These are phyloP conservation scores for Conger conger DNA, from an alignment of 2,113 vertebrate genomes.

Conservation along the genomic window DNA sequence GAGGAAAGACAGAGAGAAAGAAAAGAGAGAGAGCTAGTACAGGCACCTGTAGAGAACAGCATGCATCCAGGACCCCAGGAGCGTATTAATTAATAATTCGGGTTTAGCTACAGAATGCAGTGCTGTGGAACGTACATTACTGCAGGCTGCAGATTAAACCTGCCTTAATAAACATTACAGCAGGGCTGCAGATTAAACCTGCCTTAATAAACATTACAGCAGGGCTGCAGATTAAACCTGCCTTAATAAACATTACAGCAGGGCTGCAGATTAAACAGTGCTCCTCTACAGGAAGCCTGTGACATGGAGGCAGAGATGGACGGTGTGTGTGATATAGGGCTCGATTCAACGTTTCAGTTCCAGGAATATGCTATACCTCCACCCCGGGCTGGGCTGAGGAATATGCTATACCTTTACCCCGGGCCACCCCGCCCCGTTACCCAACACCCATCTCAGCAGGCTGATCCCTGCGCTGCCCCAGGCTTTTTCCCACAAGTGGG, in stretches of 20 bases:
- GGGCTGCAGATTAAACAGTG: no score
- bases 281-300: background rate
- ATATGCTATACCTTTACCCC: no score
- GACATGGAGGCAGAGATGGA: background rate
- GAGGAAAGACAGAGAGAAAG: constrained; percentile 10
- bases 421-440: background rate
- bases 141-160: no score
- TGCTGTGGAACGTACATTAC: no score
- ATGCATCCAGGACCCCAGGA: no score
- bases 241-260: no score
- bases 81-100: no score
- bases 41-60: background rate
- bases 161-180: no score
- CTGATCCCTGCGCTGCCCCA: background rate
- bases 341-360: background rate
- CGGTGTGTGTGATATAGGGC: background rate
- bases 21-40: background rate
- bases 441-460: background rate
- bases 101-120: no score
- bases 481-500: background rate
- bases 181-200: no score
- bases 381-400: background rate
- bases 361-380: background rate
- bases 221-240: no score
- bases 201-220: no score